Percentiles rank a stretch among this genome's conserved stretches.
These are phyloP conservation scores for Hypothenemus hampei DNA, from an alignment of 1,140 invertebrate species.

Conservation along the genomic window DNA sequence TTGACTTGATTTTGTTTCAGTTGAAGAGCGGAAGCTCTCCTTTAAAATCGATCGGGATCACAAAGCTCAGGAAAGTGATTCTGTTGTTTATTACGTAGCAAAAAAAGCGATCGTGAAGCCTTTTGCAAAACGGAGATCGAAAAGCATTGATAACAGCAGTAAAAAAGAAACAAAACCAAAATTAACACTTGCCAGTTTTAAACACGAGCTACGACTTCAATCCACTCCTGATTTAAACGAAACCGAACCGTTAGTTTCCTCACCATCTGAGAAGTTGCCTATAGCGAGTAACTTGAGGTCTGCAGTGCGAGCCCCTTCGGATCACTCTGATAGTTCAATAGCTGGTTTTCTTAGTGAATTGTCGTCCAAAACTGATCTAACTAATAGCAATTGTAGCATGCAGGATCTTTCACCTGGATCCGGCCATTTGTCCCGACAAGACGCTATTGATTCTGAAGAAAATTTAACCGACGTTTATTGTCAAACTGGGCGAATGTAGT, in stretches of 20 bases:
- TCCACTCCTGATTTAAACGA: conserved; percentile 42
- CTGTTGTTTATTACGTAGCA: conserved; percentile 33
- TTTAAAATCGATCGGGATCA: conserved; percentile 31
- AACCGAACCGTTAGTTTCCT: conserved; percentile 43
- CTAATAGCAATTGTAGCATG: conserved; percentile 26
- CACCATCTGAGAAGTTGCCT: conserved; percentile 37
- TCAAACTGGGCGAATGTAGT: conserved; percentile 32
- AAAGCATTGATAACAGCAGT: conserved; percentile 39
- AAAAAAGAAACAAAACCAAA: conserved; percentile 17
- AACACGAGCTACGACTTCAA: conserved; percentile 47
- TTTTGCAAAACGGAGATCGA: no score
- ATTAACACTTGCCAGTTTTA: conserved; percentile 44
- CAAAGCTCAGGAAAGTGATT: conserved; percentile 30
- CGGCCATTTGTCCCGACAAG: conserved; percentile 39
- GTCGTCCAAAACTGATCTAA: conserved; percentile 8
- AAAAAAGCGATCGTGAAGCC: conserved; percentile 13
- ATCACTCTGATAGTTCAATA: conserved; percentile 28
- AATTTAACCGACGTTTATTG: conserved; percentile 40
- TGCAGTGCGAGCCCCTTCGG: conserved; percentile 32
- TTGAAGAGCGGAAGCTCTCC: conserved; percentile 30
- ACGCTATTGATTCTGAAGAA: conserved; percentile 41
- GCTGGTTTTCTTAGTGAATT: conserved; percentile 18
- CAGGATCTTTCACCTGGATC: conserved; percentile 36
- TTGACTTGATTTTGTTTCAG: conserved; percentile 30
- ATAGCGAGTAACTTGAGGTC: conserved; percentile 16